Evolutionary conservation across 2,888 invertebrate genomes (phyloP).

Genomic region (Amiota communis): DNA sequence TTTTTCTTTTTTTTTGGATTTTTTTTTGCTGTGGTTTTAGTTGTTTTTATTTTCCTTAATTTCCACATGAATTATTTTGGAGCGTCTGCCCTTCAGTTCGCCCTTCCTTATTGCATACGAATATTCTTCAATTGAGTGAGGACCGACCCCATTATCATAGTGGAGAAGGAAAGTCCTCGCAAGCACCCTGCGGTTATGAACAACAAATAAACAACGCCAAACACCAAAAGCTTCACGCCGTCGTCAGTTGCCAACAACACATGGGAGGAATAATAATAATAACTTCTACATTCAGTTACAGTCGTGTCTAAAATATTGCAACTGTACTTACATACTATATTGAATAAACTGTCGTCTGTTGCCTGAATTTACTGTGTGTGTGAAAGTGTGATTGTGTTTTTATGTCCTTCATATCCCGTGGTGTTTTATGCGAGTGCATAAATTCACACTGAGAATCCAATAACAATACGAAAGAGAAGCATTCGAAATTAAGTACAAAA

Average conservation of each 20-base stretch:
- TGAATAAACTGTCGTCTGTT: not conserved
- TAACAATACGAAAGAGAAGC: constrained; percentile 58
- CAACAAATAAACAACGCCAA: not conserved
- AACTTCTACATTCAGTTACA: not conserved
- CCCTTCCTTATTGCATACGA: too few relatives aligned
- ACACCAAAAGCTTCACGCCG: not conserved
- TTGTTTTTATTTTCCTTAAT: constrained; percentile 52
- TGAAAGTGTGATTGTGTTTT: constrained; percentile 31
- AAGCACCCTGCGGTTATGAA: not conserved
- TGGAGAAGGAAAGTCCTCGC: too few relatives aligned
- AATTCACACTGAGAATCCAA: constrained; percentile 54
- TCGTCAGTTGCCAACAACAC: not conserved
- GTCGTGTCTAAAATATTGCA: not conserved
- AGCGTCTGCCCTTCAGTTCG: constrained; percentile 31
- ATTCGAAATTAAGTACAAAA: constrained; percentile 49
- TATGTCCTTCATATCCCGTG: constrained; percentile 53
- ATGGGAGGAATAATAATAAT: too few relatives aligned
- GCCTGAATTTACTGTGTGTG: not conserved
- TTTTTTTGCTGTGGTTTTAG: constrained; percentile 16
- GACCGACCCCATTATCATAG: too few relatives aligned
- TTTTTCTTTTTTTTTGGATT: constrained; percentile 27
- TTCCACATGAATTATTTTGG: constrained; percentile 69
- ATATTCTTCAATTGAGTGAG: too few relatives aligned
- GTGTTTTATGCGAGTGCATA: constrained; percentile 64
- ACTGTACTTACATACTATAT: not conserved